Base-by-base conservation (phyloP, 2,113 vertebrate genomes). In the Fukomys damarensis region DNA sequence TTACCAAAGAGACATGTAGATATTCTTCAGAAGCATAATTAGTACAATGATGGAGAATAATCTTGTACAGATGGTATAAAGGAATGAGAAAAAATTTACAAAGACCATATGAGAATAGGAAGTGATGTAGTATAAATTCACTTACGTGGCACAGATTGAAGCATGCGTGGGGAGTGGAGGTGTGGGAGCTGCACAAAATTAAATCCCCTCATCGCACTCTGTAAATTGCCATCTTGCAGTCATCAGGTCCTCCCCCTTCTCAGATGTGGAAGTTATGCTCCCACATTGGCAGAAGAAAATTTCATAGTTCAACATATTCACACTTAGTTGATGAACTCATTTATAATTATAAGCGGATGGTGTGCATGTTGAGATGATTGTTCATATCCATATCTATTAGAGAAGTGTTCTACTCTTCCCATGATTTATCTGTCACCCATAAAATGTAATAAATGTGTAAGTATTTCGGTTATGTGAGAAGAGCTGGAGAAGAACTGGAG, bases 331-430 rank as follows among this genome's bases (percentile, higher is more conserved):
- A 46, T 82, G 84, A 98, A 95, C 83, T 98, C 91, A 97, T 97
- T 98, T 97, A 58, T 58, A 58, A 59, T 98, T 98, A 96, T 93
- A 96, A 97, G 70, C 92, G 97, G 95, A 96, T 96, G 95, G 79
- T 98, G 43, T 96, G 66, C 61, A 46, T 96, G 79, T 0, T 49
- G 93, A 96, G 91, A 74, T 91, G 86, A 97, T 94, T 96, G 66
- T 86, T 88, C 95, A 80, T 65, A 97, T 85, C 76, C 89, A 58
- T 86, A 91, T 97, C 97, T 98, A 76, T 97, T 98, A 97, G 43
- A 90, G 66, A 83, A 95, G 83, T 46, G 26, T 89, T 84, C 32
- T 94, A 10, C 43, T 94, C 19, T 74, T 95, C 96, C 92, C 10
- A 19, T 95, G 92, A 80, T 91, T 93, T 12, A 96, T 96, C 58